phyloP scores from a whole-genome alignment of 2,797 vertebrate species.

The Lepus townsendii region DNA sequence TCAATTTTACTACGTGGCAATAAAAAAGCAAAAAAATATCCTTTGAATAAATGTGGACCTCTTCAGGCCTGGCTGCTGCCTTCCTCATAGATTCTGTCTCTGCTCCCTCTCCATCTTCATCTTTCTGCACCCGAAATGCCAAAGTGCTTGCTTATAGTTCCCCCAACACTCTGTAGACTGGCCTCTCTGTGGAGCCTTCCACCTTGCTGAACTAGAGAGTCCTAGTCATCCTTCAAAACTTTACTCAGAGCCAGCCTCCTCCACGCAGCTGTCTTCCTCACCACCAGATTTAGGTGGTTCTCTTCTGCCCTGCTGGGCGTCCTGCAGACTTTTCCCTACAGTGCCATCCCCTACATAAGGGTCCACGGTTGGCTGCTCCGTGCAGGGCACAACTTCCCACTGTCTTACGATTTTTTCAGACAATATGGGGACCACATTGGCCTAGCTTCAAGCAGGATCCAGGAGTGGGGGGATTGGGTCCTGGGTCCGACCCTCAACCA shows the following conservation, averaged over 20 bases:
- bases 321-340: neutral
- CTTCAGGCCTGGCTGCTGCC: too few relatives aligned
- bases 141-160: neutral
- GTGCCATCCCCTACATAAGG: neutral
- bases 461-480: too few relatives aligned
- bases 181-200: neutral
- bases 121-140: neutral
- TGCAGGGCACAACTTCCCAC: neutral
- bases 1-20: neutral
- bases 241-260: neutral
- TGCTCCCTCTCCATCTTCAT: neutral
- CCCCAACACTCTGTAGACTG: neutral
- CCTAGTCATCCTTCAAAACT: neutral
- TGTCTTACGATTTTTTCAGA: neutral
- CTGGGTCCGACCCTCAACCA: neutral
- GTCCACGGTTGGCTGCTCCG: neutral
- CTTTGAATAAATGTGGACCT: neutral
- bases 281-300: neutral
- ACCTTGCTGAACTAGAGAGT: neutral
- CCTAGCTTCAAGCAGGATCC: neutral
- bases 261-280: neutral
- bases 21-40: neutral
- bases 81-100: neutral
- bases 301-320: neutral
- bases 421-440: neutral